Percentiles rank a stretch among this genome's conserved stretches.
Evolutionary conservation across 2,113 vertebrate genomes (phyloP).

Genomic region (Oryzias woworae): DNA sequence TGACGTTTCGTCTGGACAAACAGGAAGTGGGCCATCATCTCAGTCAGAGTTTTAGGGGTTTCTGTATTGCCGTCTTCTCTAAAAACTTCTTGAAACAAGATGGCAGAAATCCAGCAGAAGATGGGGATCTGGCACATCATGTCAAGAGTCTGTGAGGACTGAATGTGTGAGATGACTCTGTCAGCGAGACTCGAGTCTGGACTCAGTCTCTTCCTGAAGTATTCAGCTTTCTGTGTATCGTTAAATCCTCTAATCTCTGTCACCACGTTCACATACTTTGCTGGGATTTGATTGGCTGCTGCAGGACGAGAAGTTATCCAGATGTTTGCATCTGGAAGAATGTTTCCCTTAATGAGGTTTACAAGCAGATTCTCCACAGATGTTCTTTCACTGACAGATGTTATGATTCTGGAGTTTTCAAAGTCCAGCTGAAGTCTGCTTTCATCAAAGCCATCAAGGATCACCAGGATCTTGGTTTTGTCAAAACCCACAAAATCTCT

Average conservation of each 20-base stretch:
- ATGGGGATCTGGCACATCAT: constrained; percentile 61
- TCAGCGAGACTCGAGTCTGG: not conserved
- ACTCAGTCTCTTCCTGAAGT: constrained; percentile 39
- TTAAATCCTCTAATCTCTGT: constrained; percentile 58
- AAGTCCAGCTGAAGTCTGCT: constrained; percentile 47
- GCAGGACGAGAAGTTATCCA: constrained; percentile 55
- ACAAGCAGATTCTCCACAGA: constrained; percentile 24
- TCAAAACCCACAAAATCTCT: not conserved
- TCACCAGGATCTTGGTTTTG: constrained; percentile 7
- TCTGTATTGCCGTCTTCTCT: not conserved
- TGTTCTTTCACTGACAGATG: constrained; percentile 23
- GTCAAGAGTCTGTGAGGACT: constrained; percentile 43
- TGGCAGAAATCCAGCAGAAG: constrained; percentile 62
- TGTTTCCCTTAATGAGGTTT: constrained; percentile 53
- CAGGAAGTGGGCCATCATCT: constrained; percentile 59
- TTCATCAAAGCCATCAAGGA: constrained; percentile 67
- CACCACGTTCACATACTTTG: constrained; percentile 26
- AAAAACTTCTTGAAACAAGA: constrained; percentile 50
- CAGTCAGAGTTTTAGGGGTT: constrained; percentile 56
- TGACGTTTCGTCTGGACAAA: constrained; percentile 30
- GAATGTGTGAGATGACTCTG: constrained; percentile 26
- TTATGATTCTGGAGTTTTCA: not conserved
- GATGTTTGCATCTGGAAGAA: constrained; percentile 39
- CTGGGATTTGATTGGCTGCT: constrained; percentile 50
- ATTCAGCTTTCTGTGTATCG: constrained; percentile 51